Base-by-base conservation (phyloP, 2,888 invertebrate species). In the Plebejus anna region DNA sequence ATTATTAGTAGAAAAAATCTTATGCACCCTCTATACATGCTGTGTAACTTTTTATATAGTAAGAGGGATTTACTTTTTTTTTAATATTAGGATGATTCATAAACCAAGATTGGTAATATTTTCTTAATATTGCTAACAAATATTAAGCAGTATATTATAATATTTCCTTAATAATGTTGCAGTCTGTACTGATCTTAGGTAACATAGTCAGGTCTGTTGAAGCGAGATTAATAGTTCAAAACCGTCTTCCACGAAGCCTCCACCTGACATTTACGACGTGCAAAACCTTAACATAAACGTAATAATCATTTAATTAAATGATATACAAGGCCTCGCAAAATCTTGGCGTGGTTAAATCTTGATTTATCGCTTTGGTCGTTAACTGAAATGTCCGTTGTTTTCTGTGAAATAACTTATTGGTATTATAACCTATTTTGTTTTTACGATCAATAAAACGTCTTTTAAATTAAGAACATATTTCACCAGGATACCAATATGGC, bases 181-280 rank as follows among this genome's bases (percentile, higher is more conserved):
- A 22, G 59, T 22, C 59, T n/a, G 7, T 59, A 59, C 59, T 7
- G 2, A 59, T 22, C n/a, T 22, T 59, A 59, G 7, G 59, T 22
- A 59, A 22, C 2, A 59, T 59, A 59, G 7, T 59, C 22, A 59
- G 59, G 59, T 59, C 59, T 59, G 59, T 55, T 55, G 4, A 16
- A 55, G 59, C 59, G 22, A 59, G 59, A 59, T 59, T 59, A 59
- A 59, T 59, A n/a, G 59, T 59, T n/a, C 59, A n/a, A 16, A 59
- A 59, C 57, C 57, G 59, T 59, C 6, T 22, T n/a, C 59, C 22
- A 22, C 59, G n/a, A 22, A 59, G 59, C 22, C 59, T 22, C 59
- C 22, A 22, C 47, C 9, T 9, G 59, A 59, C n/a, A 59, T 59
- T n/a, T 59, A 59, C 59, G 59, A 22, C 22, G 22, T 47, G 47